Base-by-base conservation (phyloP, 2,113 vertebrate genomes). In the Sinocyclocheilus rhinocerous region DNA sequence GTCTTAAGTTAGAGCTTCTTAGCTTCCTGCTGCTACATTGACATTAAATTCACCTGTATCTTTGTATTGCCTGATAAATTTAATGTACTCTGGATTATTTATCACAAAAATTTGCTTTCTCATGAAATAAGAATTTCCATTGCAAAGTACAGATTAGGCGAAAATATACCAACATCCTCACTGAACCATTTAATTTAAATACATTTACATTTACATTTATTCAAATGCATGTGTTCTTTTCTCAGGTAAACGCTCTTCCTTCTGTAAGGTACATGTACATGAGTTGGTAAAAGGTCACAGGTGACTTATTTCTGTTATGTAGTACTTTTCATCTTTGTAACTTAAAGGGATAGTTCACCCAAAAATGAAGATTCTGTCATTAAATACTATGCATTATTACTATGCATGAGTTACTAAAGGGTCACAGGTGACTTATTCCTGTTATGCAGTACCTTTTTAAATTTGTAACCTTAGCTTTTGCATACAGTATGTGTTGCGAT, bases 111-210 rank as follows among this genome's bases (percentile, higher is more conserved):
- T 24, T n/a, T 61, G 20, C 39, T 61, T 61, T 61, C 13, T 65
- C n/a, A 22, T 57, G 57, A 39, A 50, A 86, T 48, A 73, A 84
- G 26, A 85, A 75, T 86, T 86, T 86, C 67, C 77, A 86, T 83
- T 42, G 81, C 85, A 67, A 85, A 89, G 48, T 87, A 79, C 29
- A 82, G 89, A 61, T 42, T 20, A 85, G 76, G 4, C 6, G 22
- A 63, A 83, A 20, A 76, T 22, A 24, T 45, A 29, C 83, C 39
- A 73, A 33, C 29, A 33, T 33, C 29, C 29, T 33, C 36, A 7
- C 69, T 80, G 26, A 76, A 55, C 70, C 80, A 72, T 85, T 85
- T 91, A 42, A 89, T 77, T 80, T 39, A 78, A 57, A 65, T 73
- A 81, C 12, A 18, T 55, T 5, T 16, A 81, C 12, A 18, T 55